Evolutionary conservation across 2,888 invertebrate species (phyloP), one percentile per base, ranked within the genome.

Genomic region (Apeira syringaria): DNA sequence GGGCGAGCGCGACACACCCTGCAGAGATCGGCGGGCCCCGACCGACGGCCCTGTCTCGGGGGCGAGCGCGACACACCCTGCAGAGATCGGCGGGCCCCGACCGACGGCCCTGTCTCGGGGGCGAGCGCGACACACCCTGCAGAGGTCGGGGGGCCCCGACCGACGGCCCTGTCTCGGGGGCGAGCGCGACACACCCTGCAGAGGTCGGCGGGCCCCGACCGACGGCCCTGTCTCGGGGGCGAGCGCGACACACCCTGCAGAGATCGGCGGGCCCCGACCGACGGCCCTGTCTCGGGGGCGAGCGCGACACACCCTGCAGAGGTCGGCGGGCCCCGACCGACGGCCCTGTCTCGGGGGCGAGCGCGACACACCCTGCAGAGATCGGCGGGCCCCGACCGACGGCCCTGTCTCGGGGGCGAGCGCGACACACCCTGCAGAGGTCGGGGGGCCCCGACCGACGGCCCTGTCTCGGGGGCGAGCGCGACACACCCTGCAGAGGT

Each of bases 181-280:
- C 34, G 27, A 22, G 32, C 36, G 36, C 40, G 36, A 29, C 35
- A 38, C 26, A 36, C 52, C 50, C 39, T 34, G 47, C 52, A 36
- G 37, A 51, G 41, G 57, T 59, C 56, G 51, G 55, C 55, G 38
- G 15, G 15, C 2, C 4, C 4, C 15, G n/a, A n/a, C n/a, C n/a
- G n/a, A n/a, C n/a, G n/a, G n/a, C n/a, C n/a, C n/a, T n/a, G n/a
- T n/a, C n/a, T n/a, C n/a, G n/a, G n/a, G 10, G 27, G 22, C 34
- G 27, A 22, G 32, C 36, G 36, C 40, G 36, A 29, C 35, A 38
- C 26, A 36, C 52, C 50, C 39, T 34, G 47, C 52, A 36, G 37
- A 51, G 41, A 56, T 59, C 56, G 51, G 55, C 55, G 38, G 15
- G 15, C 2, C 4, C 4, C 15, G n/a, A n/a, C n/a, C n/a, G n/a